Evolutionary conservation across 2,797 vertebrate genomes (phyloP).

Genomic region (Lemur catta): DNA sequence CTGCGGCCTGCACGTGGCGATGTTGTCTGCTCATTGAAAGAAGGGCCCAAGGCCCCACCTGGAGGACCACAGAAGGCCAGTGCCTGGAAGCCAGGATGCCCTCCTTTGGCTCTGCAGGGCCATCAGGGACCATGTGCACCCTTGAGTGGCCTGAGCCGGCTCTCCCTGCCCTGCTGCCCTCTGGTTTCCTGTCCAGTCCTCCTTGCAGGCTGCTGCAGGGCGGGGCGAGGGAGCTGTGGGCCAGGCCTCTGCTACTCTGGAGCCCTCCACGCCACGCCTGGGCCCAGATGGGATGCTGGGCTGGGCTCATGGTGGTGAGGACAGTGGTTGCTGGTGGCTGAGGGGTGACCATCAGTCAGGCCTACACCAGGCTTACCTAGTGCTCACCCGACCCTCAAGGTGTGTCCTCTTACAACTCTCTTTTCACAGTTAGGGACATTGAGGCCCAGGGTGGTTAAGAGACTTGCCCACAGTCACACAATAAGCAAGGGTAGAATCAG

Average conservation of each 20-base stretch:
- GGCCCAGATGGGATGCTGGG: not conserved
- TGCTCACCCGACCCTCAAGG: accelerated
- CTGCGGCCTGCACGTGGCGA: not conserved
- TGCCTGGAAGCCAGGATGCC: no score
- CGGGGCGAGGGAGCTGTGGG: accelerated
- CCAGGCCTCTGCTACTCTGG: not conserved
- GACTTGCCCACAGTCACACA: not conserved
- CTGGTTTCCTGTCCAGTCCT: not conserved
- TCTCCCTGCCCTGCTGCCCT: not conserved
- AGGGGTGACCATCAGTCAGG: not conserved
- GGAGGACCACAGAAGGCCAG: not conserved
- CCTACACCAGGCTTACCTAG: not conserved
- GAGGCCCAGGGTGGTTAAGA: not conserved
- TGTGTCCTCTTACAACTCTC: not conserved
- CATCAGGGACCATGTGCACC: not conserved
- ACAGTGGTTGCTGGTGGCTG: not conserved
- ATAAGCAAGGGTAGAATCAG: not conserved
- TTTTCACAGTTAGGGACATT: not conserved
- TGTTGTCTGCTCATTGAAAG: not conserved
- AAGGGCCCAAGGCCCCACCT: not conserved
- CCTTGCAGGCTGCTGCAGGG: not conserved
- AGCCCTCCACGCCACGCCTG: accelerated
- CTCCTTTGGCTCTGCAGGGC: not conserved
- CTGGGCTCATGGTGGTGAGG: not conserved
- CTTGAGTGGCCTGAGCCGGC: not conserved